These are phyloP conservation scores for Abramis brama DNA, from an alignment of 2,113 vertebrate species.

Conservation along the genomic window DNA sequence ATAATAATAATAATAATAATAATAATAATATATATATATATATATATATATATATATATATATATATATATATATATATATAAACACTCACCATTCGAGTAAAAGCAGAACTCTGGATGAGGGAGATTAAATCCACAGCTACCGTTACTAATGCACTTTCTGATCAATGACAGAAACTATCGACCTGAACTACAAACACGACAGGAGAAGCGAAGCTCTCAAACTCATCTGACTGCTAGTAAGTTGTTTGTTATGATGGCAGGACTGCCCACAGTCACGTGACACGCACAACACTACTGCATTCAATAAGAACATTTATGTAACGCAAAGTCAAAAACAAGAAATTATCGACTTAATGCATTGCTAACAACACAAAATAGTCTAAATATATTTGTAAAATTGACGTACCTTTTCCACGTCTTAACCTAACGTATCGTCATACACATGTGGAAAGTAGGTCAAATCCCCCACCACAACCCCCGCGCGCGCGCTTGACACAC, in stretches of 20 bases:
- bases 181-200: background rate
- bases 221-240: background rate
- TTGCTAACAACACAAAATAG: too few species aligned
- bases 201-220: background rate
- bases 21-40: too few species aligned
- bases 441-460: constrained; percentile 65
- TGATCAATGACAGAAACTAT: too few species aligned
- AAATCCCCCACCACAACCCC: constrained; percentile 57
- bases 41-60: too few species aligned
- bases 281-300: background rate
- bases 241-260: constrained; percentile 18
- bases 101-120: background rate
- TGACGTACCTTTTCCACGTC: background rate
- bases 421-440: background rate
- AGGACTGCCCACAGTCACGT: constrained; percentile 11
- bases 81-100: background rate
- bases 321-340: background rate
- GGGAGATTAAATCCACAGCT: background rate
- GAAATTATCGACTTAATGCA: background rate
- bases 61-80: too few species aligned
- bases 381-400: background rate
- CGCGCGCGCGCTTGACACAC: constrained; percentile 72
- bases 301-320: background rate
- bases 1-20: too few species aligned
- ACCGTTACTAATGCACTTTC: background rate